Evolutionary conservation across 2,888 invertebrate species (phyloP).

Genomic region (Melipona bicolor): DNA sequence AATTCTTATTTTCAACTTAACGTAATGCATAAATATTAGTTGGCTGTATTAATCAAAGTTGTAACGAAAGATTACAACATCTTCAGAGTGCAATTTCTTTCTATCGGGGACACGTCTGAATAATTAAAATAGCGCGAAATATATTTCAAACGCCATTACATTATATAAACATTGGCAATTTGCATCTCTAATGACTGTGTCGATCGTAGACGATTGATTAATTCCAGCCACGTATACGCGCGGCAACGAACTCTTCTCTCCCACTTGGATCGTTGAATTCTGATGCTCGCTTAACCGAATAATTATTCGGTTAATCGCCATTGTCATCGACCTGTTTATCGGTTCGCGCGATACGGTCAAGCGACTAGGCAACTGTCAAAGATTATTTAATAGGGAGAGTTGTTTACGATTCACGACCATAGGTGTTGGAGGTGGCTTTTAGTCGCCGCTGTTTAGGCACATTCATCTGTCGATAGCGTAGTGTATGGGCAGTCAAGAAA

Average conservation of each 20-base stretch:
- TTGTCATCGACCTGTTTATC: constrained; percentile 53
- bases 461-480: neutral
- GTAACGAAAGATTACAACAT: too few relatives aligned
- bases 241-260: constrained; percentile 37
- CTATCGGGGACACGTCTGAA: too few relatives aligned
- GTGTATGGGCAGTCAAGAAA: neutral
- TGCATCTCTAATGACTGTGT: constrained; percentile 24
- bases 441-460: neutral
- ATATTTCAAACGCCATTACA: neutral
- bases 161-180: neutral
- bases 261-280: constrained; percentile 18
- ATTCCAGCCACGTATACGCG: constrained; percentile 28
- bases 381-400: constrained; percentile 33
- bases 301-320: constrained; percentile 63
- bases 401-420: constrained; percentile 4
- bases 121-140: neutral
- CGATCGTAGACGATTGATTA: constrained; percentile 48
- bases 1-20: too few relatives aligned
- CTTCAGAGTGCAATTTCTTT: too few relatives aligned
- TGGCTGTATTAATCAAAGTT: too few relatives aligned
- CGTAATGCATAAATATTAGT: too few relatives aligned
- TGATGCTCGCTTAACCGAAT: constrained; percentile 58
- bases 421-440: constrained; percentile 5
- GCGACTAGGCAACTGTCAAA: constrained; percentile 32
- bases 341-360: constrained; percentile 20